These are phyloP conservation scores for Xiphorhynchus erythropygius DNA, from an alignment of 2,797 vertebrate species.

Conservation along the genomic window DNA sequence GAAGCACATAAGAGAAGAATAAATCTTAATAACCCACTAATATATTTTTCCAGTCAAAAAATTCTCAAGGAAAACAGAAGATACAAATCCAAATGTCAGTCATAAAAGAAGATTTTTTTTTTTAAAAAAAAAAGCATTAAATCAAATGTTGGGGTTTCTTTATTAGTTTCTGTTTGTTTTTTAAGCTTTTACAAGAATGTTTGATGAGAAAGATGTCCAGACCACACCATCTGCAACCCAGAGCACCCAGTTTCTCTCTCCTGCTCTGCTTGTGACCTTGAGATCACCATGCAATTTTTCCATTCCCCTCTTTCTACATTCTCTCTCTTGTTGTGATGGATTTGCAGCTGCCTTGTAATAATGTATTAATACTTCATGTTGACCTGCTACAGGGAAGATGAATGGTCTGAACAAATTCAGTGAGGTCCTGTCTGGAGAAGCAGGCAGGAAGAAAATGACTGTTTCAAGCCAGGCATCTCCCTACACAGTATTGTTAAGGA, in stretches of 20 bases:
- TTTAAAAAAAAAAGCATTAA: not conserved
- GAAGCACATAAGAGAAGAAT: not conserved
- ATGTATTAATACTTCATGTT: slow-evolving; percentile 17
- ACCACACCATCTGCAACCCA: not conserved
- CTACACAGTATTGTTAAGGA: not conserved
- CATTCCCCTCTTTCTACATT: not conserved
- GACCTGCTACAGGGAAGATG: not conserved
- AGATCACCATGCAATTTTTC: not conserved
- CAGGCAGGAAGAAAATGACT: not conserved
- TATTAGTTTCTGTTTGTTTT: not conserved
- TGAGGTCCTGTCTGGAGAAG: not conserved
- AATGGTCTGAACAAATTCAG: slow-evolving; percentile 22
- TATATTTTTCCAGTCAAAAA: not conserved
- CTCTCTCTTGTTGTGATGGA: slow-evolving; percentile 1
- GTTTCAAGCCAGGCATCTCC: not conserved
- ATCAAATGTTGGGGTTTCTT: not conserved
- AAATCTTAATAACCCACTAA: not conserved
- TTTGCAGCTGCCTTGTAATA: slow-evolving; percentile 27
- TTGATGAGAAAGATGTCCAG: not conserved
- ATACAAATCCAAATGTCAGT: not conserved
- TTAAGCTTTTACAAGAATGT: not conserved
- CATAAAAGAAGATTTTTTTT: too few relatives aligned
- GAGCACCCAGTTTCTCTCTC: not conserved
- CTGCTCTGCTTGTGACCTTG: not conserved
- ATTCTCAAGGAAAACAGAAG: not conserved